Base-by-base conservation (phyloP, 2,113 vertebrate genomes). In the Ameiurus melas region DNA sequence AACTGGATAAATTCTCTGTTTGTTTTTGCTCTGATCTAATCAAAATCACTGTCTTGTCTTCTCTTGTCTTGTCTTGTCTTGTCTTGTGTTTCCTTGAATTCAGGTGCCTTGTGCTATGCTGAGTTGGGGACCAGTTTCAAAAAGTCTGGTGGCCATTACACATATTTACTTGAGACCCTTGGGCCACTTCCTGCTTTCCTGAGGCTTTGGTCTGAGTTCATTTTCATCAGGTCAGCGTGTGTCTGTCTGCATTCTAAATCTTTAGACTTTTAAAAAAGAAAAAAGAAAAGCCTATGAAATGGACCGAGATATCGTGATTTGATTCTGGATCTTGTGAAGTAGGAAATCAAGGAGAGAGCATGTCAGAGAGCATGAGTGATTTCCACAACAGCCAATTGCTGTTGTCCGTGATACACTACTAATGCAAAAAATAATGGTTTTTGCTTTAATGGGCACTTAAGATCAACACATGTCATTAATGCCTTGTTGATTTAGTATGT, bases 121-220 rank as follows among this genome's bases (percentile, higher is more conserved):
- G 97, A 98, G 85, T 95, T 98, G 89, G 97, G 97, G 33, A 98
- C 97, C 85, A 97, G 87, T 86, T 97, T 97, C 89, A 96, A 94
- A 17, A 97, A 98, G 91, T 98, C 97, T 12, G 97, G 97, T 85
- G 96, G 95, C 58, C 96, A 97, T 93, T 98, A 97, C 90, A 97
- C 94, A 47, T 98, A 98, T 64, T 93, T 97, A 6, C 93, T 97
- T 92, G 97, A 98, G 94, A 98, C 96, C 0, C 88, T 97, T 66
- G 97, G 97, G 13, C 96, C 96, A 62, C 91, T 97, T 80, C 96
- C 96, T 78, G 96, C 96, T 20, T 98, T 98, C 86, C 89, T 97
- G 55, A 94, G 95, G 70, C 94, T 98, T 43, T 97, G 97, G 97
- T 94, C 89, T n/a, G 97, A 98, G 86, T 96, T 96, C 91, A 90